phyloP scores from a whole-genome alignment of 2,888 invertebrate genomes.

The Protodeltote pygarga region DNA sequence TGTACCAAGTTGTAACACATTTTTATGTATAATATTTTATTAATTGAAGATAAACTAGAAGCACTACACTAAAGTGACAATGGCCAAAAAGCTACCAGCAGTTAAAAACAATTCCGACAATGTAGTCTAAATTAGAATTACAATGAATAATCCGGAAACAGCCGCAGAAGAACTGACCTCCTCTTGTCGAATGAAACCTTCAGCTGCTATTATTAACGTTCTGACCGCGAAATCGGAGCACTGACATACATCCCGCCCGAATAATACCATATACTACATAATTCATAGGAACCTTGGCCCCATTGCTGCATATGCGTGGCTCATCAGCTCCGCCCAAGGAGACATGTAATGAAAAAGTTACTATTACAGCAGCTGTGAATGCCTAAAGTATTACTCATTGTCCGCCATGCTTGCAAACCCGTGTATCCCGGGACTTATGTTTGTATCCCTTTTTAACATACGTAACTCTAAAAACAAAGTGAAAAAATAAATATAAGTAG shows the following conservation, averaged over 20 bases:
- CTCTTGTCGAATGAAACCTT: slow-evolving; percentile 79
- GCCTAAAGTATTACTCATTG: slow-evolving; percentile 7
- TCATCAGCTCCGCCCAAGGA: slow-evolving; percentile 51
- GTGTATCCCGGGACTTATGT: too few species aligned
- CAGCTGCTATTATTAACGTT: slow-evolving; percentile 79
- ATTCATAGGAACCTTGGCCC: slow-evolving; percentile 85
- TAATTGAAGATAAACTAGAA: not conserved
- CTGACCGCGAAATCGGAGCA: slow-evolving; percentile 83
- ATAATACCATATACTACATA: slow-evolving; percentile 85
- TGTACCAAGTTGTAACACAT: too few species aligned
- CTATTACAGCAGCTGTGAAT: slow-evolving; percentile 23
- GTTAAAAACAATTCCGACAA: slow-evolving; percentile 17
- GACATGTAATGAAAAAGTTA: slow-evolving; percentile 44
- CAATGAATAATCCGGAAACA: slow-evolving; percentile 73
- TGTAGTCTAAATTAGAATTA: slow-evolving; percentile 44
- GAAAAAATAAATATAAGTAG: not conserved
- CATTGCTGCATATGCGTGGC: slow-evolving; percentile 65
- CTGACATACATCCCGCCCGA: slow-evolving; percentile 81
- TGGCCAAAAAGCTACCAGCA: slow-evolving; percentile 16
- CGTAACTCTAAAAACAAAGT: too few species aligned
- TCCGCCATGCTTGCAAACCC: not conserved
- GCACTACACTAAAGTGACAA: slow-evolving; percentile 10
- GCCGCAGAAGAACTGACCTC: slow-evolving; percentile 76
- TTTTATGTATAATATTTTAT: too few species aligned
- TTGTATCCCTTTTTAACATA: too few species aligned